Base-by-base conservation (phyloP, 2,113 vertebrate species). In the Apus apus region DNA sequence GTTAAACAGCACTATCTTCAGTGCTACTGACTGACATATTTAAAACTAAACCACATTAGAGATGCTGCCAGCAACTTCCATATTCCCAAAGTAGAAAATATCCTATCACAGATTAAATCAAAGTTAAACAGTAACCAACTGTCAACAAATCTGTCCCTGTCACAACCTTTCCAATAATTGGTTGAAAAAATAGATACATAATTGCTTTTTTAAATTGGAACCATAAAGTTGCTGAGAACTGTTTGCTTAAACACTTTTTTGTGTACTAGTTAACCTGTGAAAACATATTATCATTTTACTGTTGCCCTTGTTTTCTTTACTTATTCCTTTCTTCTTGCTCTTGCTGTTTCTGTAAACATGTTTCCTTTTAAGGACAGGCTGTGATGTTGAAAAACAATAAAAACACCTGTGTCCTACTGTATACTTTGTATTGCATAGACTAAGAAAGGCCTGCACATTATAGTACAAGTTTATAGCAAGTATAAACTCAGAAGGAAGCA, bases 151-250 rank as follows among this genome's bases (percentile, higher is more conserved):
- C 46, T 73, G 25, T 60, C 21, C n/a, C 27, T 66, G 21, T 61
- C 38, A 36, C 32, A 77, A 34, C 5, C 13, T 21, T 60, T 64
- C 11, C 19, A 64, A 38, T 4, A 57, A 25, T 3, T 62, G 5
- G 66, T 91, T 71, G 10, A 43, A 78, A 78, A 79, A 65, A 62
- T 6, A 62, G 9, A 29, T 10, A 58, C 9, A 15, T 18, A 60
- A 34, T n/a, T 86, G 1, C 3, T 18, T 95, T 53, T 66, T 34
- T 30, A 57, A 79, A 75, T 3, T 70, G 30, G 11, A 71, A 62
- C 11, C 1, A 5, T 15, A 62, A 57, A 54, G 9, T 71, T 4
- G 2, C 8, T 67, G 40, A 71, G 4, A 34, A 22, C 4, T 1
- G 0, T 67, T 85, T 64, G 8, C 30, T 61, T 53, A 62, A 57